Evolutionary conservation across 2,797 vertebrate species (phyloP).

Genomic region (Thaleichthys pacificus): DNA sequence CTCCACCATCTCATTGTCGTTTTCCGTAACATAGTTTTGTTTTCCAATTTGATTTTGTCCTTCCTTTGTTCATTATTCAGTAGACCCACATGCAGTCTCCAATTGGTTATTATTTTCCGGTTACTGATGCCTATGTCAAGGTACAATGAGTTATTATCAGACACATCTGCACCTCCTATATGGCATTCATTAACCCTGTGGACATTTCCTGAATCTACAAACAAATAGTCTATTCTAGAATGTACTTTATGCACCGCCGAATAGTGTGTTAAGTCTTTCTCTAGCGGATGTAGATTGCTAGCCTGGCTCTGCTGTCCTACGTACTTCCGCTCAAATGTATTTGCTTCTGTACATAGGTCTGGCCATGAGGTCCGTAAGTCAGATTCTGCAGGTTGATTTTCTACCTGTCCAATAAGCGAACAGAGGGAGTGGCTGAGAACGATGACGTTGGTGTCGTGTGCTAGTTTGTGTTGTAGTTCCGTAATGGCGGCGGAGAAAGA

Average conservation of each 20-base stretch:
- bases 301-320: too few species aligned
- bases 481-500: too few species aligned
- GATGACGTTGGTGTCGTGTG: too few species aligned
- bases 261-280: constrained; percentile 1
- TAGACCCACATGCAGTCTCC: neutral
- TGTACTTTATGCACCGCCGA: neutral
- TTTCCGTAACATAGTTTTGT: neutral
- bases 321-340: too few species aligned
- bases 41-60: neutral
- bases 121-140: neutral
- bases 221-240: constrained; percentile 6
- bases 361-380: too few species aligned
- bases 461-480: too few species aligned
- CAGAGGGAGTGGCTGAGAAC: too few species aligned
- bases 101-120: neutral
- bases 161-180: neutral
- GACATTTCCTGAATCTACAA: neutral
- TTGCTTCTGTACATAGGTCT: too few species aligned
- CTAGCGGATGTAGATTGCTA: neutral
- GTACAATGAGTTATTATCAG: neutral
- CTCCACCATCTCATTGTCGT: neutral
- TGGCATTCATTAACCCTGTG: neutral
- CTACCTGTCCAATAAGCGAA: too few species aligned
- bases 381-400: too few species aligned
- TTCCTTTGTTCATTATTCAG: neutral